Conservation (phyloP, 2,797 vertebrate genomes). For the Molossus alvarezi region DNA sequence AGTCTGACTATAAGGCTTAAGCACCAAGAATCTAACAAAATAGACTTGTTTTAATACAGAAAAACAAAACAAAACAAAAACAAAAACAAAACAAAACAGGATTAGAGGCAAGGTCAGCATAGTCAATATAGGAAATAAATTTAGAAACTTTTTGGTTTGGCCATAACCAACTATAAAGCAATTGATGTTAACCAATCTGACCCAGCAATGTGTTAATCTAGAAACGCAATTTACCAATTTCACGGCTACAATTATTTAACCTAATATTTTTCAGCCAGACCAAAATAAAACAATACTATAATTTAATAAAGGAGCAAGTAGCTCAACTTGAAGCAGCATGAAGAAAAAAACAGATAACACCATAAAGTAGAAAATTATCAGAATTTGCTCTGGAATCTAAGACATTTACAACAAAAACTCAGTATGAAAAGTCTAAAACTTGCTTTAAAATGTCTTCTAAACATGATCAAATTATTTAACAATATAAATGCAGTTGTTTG, state of each 20-base stretch:
- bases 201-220: slow-evolving; percentile 85
- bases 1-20: neutral
- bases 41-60: neutral
- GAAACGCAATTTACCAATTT: slow-evolving; percentile 85
- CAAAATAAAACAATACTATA: slow-evolving; percentile 89
- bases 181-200: slow-evolving; percentile 86
- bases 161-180: slow-evolving; percentile 83
- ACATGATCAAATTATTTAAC: slow-evolving; percentile 55
- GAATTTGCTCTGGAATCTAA: slow-evolving; percentile 33
- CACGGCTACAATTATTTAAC: slow-evolving; percentile 87
- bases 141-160: slow-evolving; percentile 84
- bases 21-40: neutral
- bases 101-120: neutral
- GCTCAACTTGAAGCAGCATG: slow-evolving; percentile 67
- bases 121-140: slow-evolving; percentile 75
- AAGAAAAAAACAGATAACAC: neutral
- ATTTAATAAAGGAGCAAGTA: slow-evolving; percentile 79
- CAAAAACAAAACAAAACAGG: neutral
- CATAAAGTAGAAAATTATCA: slow-evolving; percentile 42
- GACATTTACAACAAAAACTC: neutral
- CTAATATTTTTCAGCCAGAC: slow-evolving; percentile 86
- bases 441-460: slow-evolving; percentile 62
- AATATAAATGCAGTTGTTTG: slow-evolving; percentile 32
- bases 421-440: slow-evolving; percentile 17
- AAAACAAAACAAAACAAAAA: neutral